These are phyloP conservation scores for Seira ritae DNA, from an alignment of 2,888 invertebrate genomes.

Conservation along the genomic window DNA sequence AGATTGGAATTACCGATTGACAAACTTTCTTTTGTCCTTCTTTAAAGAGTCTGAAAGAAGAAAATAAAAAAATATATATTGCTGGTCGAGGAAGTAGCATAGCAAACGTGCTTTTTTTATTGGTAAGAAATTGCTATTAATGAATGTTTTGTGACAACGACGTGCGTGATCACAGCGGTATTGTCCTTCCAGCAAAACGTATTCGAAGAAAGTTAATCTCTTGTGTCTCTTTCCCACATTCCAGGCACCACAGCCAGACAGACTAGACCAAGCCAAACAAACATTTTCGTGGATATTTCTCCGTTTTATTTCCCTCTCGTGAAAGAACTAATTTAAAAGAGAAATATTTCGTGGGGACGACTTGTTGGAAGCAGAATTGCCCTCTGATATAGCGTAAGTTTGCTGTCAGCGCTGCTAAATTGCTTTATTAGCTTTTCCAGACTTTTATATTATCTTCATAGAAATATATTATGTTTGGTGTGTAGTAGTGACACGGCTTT, in stretches of 20 bases:
- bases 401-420: no score
- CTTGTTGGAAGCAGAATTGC: constrained; percentile 7
- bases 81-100: no score
- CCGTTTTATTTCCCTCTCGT: constrained; percentile 13
- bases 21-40: no score
- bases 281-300: constrained; percentile 7
- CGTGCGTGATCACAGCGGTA: constrained; percentile 55
- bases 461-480: no score
- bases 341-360: constrained; percentile 28
- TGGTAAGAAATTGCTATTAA: no score
- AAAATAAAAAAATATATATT: no score
- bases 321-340: constrained; percentile 15
- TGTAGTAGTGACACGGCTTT: no score
- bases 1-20: no score
- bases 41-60: no score
- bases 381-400: neutral
- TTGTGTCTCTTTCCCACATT: constrained; percentile 28
- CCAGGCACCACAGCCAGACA: neutral
- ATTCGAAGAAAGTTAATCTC: constrained; percentile 60
- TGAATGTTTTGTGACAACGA: constrained; percentile 32
- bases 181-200: constrained; percentile 27
- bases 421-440: neutral
- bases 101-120: no score
- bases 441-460: neutral
- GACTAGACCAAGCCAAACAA: neutral